A percentile compares a stretch with the other conserved stretches of the same genome.
These are phyloP conservation scores for Cepaea hortensis DNA, from an alignment of 2,888 invertebrate species.

Conservation along the genomic window DNA sequence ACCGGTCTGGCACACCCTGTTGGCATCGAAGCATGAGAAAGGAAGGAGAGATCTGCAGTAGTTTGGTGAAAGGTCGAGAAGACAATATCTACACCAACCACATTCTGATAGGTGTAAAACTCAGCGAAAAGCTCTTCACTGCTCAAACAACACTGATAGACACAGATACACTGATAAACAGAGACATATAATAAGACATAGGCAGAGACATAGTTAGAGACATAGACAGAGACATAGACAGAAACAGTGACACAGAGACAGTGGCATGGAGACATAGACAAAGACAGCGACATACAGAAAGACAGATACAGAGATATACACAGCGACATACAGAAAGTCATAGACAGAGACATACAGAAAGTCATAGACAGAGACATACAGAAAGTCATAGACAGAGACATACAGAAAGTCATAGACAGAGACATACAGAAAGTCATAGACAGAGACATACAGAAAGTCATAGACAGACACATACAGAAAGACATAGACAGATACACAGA, in stretches of 20 bases:
- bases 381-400: not conserved
- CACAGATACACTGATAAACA: no score
- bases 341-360: not conserved
- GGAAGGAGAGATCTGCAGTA: no score
- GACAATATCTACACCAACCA: no score
- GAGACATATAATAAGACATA: no score
- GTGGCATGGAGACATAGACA: not conserved
- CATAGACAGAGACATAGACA: not conserved
- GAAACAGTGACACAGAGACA: not conserved
- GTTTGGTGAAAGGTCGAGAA: no score
- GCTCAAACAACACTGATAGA: no score
- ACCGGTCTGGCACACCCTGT: no score
- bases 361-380: not conserved
- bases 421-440: no score
- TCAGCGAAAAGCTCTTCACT: no score
- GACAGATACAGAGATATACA: not conserved
- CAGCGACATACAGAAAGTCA: not conserved
- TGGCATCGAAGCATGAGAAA: no score
- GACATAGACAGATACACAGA: not conserved
- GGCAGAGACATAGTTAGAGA: no score
- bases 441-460: not conserved
- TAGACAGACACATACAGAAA: not conserved
- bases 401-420: not conserved
- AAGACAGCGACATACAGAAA: not conserved
- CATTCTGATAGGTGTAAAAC: no score